A percentile compares a stretch with the other conserved stretches of the same genome.
Conservation (phyloP, 2,113 vertebrate genomes). For the Trichomycterus rosablanca region DNA sequence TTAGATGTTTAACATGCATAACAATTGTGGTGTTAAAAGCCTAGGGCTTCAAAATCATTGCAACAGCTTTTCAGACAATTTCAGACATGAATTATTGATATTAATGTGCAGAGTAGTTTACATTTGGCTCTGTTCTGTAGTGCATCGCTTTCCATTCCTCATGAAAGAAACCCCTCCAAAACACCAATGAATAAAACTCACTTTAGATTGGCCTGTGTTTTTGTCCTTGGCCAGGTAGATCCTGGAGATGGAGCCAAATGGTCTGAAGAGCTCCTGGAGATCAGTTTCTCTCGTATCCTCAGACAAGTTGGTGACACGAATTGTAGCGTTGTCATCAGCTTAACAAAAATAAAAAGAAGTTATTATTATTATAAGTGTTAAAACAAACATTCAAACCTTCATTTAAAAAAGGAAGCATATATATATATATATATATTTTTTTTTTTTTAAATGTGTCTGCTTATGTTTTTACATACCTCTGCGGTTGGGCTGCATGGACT, state of each 20-base stretch:
- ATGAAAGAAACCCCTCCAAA: not conserved
- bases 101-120: not conserved
- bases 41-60: too few relatives aligned
- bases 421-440: too few relatives aligned
- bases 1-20: too few relatives aligned
- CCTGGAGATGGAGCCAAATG: conserved; percentile 93
- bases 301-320: conserved; percentile 94
- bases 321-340: conserved; percentile 96
- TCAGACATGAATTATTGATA: too few relatives aligned
- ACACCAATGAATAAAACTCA: conserved; percentile 41
- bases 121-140: too few relatives aligned
- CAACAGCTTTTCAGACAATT: too few relatives aligned
- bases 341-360: not conserved
- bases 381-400: too few relatives aligned
- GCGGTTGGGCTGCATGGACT: conserved; percentile 95
- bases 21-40: too few relatives aligned
- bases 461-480: conserved; percentile 64
- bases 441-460: too few relatives aligned
- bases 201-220: conserved; percentile 95
- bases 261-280: conserved; percentile 94
- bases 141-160: too few relatives aligned
- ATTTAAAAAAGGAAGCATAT: too few relatives aligned
- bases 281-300: conserved; percentile 96
- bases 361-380: too few relatives aligned
- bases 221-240: conserved; percentile 98